Conservation (phyloP, 1,140 invertebrate genomes). For the Bombus confusus region DNA sequence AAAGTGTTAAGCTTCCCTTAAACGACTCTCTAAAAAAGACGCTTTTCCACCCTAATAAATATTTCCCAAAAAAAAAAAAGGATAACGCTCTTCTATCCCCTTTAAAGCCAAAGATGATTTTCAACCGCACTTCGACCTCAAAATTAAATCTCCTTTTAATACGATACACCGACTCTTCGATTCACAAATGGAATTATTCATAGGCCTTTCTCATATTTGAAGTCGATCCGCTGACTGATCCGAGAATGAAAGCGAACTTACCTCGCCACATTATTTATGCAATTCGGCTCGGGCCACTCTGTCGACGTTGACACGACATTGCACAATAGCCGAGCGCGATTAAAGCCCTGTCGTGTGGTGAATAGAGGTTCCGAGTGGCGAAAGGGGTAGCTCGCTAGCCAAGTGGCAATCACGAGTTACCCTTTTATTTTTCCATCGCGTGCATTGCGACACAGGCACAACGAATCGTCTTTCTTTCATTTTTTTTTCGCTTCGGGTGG, state of each 20-base stretch:
- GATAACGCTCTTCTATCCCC: neutral
- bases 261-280: slow-evolving; percentile 36
- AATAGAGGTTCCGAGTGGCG: slow-evolving; percentile 1
- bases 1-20: neutral
- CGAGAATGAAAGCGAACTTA: neutral
- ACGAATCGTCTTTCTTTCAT: neutral
- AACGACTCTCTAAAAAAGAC: neutral
- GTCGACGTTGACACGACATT: slow-evolving; percentile 28
- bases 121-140: neutral
- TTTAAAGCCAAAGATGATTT: neutral
- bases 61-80: neutral
- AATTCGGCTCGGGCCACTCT: slow-evolving; percentile 22
- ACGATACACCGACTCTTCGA: neutral
- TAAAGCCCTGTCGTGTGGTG: slow-evolving; percentile 20
- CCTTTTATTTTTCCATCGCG: neutral
- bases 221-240: neutral
- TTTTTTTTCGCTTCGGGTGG: neutral
- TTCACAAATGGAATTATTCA: slow-evolving; percentile 27
- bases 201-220: neutral
- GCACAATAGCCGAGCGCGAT: slow-evolving; percentile 30
- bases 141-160: neutral
- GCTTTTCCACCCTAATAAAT: neutral
- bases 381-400: slow-evolving; percentile 11
- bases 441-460: neutral
- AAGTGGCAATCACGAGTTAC: slow-evolving; percentile 9